Base-by-base conservation (phyloP, 2,797 vertebrate species). In the Ficedula albicollis region DNA sequence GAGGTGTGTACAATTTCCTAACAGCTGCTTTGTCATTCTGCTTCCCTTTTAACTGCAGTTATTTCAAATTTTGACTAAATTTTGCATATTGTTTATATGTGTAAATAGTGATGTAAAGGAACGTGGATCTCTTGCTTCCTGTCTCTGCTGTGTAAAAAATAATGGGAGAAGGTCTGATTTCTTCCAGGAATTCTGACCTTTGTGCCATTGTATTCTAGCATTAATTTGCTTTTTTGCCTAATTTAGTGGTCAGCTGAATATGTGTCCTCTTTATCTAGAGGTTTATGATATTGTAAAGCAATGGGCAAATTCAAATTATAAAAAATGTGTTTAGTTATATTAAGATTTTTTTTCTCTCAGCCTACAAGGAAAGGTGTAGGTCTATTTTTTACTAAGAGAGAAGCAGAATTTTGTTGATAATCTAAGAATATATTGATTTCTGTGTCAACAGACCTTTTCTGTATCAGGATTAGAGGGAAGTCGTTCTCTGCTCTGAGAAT, bases 1-100 rank as follows among this genome's bases (percentile, higher is more conserved):
- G 97, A 99, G 98, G 99, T 99, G 97, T 77, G 68, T 84, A 34
- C 20, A 20, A 20, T 83, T 63, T 51, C 38, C 49, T 62, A 15
- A 34, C 5, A 21, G 8, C 60, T 77, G 11, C 13, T 20, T 27
- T 41, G n/a, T 69, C 36, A 22, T 39, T 54, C 63, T 55, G 5
- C 46, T 77, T 63, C 13, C 27, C 17, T 79, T 44, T 4, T 27
- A 38, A 51, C 29, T 63, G n/a, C 27, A 54, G 13, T 56, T 72
- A 55, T 23, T 60, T 38, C 23, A 51, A 1, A 29, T 41, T 72
- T 66, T 70, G 4, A 16, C 21, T 87, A 5, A 1, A 1, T 67
- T 9, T 34, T 25, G 6, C 43, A 0, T 66, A 5, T 41, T 80
- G 4, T 69, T 66, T 66, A 19, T 25, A 6, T 36, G 9, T 46